Base-by-base conservation (phyloP, 2,113 vertebrate genomes). In the Perccottus glenii region DNA sequence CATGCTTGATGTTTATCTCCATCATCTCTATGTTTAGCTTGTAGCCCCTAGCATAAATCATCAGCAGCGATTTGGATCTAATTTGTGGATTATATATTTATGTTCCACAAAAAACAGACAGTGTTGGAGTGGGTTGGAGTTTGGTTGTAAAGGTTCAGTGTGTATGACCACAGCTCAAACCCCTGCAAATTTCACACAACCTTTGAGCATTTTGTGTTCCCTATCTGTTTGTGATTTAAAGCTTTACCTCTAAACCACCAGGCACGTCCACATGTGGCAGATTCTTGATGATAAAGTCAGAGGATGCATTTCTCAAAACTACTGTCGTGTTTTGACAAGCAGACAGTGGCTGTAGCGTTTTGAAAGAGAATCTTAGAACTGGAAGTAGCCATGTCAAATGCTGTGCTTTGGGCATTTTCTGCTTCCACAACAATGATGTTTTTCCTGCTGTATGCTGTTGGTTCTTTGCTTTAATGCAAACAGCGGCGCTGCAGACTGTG, bases 401-500 rank as follows among this genome's bases (percentile, higher is more conserved):
- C 52, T 55, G 14, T 55, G 52, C 52, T 38, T 36, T 9, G 12
- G 52, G 52, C 14, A 36, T 55, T 55, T 40, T 38, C 11, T 15
- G 52, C 52, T 55, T 36, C 52, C 33, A 32, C 33, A 55, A 55
- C 52, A 55, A 55, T 55, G 12, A 43, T 1, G 42, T 43, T 43
- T 43, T 43, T 43, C 19, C 19, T 27, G 52, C 11, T 36, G 32
- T 38, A 36, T 55, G 14, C 33, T 14, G 33, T 36, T 55, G 52
- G 33, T 33, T 14, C 8, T 55, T 32, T 36, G 52, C 33, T 38
- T 36, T 55, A 36, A 38, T 40, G 16, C 38, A 19, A 43, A 40
- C 36, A 38, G n/a, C 56, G 11, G 53, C 66, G 50, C 62, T 52
- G 38, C 62, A 56, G 55, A 55, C 66, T 70, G 47, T 47, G 10